Percentiles rank a stretch among this genome's conserved stretches.
Evolutionary conservation across 1,140 invertebrate species (phyloP).

Genomic region (Orchestia grillus): DNA sequence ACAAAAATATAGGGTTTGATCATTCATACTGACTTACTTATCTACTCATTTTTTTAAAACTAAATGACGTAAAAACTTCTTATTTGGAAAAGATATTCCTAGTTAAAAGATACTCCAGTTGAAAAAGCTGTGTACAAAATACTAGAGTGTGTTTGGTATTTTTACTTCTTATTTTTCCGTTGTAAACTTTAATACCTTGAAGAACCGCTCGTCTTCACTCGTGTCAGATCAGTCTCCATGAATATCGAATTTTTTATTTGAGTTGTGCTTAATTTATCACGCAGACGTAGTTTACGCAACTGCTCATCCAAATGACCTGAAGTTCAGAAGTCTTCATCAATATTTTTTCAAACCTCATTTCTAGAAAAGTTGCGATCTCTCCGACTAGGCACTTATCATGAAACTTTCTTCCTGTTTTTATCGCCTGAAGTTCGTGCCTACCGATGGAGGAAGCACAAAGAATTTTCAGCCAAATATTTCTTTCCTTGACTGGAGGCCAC

Average conservation of each 20-base stretch:
- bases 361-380: not conserved
- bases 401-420: not conserved
- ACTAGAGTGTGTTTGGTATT: not conserved
- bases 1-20: too few species aligned
- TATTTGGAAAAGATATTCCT: too few species aligned
- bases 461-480: not conserved
- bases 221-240: not conserved
- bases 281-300: not conserved
- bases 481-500: not conserved
- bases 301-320: not conserved
- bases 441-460: not conserved
- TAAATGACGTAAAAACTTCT: too few species aligned
- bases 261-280: not conserved
- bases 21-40: too few species aligned
- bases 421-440: not conserved
- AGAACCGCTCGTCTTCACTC: not conserved
- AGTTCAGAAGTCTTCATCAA: not conserved
- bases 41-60: too few species aligned
- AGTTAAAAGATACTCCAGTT: too few species aligned
- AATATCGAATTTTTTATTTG: not conserved
- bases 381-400: not conserved
- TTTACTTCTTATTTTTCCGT: not conserved
- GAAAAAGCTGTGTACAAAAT: not conserved
- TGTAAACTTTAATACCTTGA: not conserved
- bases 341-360: not conserved